phyloP scores from a whole-genome alignment of 2,888 invertebrate species.

The Cheilosia urbana region DNA sequence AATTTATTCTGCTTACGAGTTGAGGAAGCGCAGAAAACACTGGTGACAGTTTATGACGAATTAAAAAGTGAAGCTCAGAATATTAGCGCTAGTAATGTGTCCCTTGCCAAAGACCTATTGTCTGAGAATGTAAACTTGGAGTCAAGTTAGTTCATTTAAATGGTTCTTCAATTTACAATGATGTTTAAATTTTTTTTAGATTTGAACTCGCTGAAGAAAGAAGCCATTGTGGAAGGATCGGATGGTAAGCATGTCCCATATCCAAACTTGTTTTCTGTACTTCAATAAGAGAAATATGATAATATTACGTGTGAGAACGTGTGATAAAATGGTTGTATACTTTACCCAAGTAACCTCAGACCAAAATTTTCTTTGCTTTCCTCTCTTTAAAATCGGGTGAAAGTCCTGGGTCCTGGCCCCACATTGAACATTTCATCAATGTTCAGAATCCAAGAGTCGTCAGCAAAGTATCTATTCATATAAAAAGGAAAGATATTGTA shows the following conservation, averaged over 20 bases:
- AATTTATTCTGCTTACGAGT: slow-evolving; percentile 72
- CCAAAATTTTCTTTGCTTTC: no score
- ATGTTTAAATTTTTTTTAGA: background rate
- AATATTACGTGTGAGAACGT: no score
- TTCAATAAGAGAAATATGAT: no score
- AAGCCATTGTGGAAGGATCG: slow-evolving; percentile 3
- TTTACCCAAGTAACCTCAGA: no score
- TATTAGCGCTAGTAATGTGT: background rate
- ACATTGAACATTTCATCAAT: no score
- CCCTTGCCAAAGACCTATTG: no score
- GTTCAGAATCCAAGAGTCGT: no score
- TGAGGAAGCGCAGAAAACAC: slow-evolving; percentile 66
- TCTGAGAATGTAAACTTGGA: background rate
- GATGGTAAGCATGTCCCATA: slow-evolving; percentile 37
- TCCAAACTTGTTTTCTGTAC: background rate
- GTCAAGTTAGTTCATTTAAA: background rate
- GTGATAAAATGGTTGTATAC: no score
- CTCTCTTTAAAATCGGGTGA: no score
- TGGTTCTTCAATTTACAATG: background rate
- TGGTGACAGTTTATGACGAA: slow-evolving; percentile 13
- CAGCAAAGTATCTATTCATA: no score
- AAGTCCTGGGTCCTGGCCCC: no score
- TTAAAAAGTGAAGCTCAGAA: slow-evolving; percentile 8
- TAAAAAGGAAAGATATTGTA: no score
- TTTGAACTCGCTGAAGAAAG: slow-evolving; percentile 29